Base-by-base conservation (phyloP, 2,797 vertebrate genomes). In the Leuciscus waleckii region DNA sequence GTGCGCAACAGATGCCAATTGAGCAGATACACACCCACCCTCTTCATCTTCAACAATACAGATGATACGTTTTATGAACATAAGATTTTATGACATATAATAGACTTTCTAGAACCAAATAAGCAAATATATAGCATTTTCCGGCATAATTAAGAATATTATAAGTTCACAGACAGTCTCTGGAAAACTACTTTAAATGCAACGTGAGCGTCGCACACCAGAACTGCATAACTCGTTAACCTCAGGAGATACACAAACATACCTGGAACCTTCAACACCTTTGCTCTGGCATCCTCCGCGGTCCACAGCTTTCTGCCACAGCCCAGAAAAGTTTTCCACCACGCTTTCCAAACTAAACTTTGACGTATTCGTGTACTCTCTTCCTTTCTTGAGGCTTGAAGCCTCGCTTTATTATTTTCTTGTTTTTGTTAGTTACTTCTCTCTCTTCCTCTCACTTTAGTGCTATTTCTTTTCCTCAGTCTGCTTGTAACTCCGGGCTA, bases 241-340 rank as follows among this genome's bases (percentile, higher is more conserved):
- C 32, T 35, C 7, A 69, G 3, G 21, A 58, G 37, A 35, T 1
- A 5, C 6, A 63, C 46, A 43, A 54, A 74, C 89, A 91, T 94
- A 96, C 95, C 95, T 95, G 90, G 87, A 92, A 92, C 91, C 88
- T 93, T 94, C 58, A 91, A 75, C 91, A 94, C 89, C 87, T 89
- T 89, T 89, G 90, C 93, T 89, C 92, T 93, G 94, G 95, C 95
- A 96, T 96, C 95, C 92, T 95, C 89, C 89, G 91, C 92, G 91
- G 89, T 71, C 89, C 90, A 87, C 90, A 88, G 91, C 88, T 90
- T 88, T 86, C 89, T 91, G 89, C 91, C 88, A 80, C 91, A 90
- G 92, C 90, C 93, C 92, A 92, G 88, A 93, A 88, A 92, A 92
- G 89, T 90, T 83, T 91, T 90, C 91, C 91, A 73, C 88, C 88